Conservation (phyloP, 2,888 invertebrate species). For the Lasioglossum lativentre region DNA sequence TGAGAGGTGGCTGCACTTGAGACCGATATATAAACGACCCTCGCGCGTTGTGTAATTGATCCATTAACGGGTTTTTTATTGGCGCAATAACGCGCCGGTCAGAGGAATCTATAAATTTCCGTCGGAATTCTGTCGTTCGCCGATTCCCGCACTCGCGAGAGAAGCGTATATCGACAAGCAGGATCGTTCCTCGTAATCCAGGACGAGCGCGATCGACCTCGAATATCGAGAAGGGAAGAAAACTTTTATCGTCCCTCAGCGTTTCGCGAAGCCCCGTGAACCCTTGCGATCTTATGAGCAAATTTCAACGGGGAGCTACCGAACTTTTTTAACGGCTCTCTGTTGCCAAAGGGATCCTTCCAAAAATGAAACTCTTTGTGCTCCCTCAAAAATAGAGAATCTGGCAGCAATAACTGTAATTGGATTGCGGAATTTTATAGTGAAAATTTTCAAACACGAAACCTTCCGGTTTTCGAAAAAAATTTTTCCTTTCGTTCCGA, state of each 20-base stretch:
- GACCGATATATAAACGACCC: slow-evolving; percentile 20
- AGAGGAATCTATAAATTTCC: slow-evolving; percentile 45
- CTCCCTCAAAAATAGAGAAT: background rate
- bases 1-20: slow-evolving; percentile 28
- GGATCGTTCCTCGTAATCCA: slow-evolving; percentile 11
- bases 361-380: background rate
- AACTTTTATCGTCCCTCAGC: slow-evolving; percentile 35
- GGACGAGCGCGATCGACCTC: slow-evolving; percentile 32
- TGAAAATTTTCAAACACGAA: background rate
- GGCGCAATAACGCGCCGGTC: slow-evolving; percentile 29
- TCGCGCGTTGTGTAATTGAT: slow-evolving; percentile 40
- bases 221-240: slow-evolving; percentile 35
- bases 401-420: background rate
- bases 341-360: background rate
- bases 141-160: background rate
- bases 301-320: background rate
- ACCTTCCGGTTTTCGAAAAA: background rate
- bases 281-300: slow-evolving; percentile 11
- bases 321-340: background rate
- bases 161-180: background rate
- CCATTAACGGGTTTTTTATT: slow-evolving; percentile 40
- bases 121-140: slow-evolving; percentile 19
- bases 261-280: slow-evolving; percentile 24
- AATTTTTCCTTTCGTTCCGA: background rate
- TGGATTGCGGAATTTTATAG: background rate